Evolutionary conservation across 2,888 invertebrate genomes (phyloP), one percentile per base, ranked within the genome.

Genomic region (Escarpia spicata): DNA sequence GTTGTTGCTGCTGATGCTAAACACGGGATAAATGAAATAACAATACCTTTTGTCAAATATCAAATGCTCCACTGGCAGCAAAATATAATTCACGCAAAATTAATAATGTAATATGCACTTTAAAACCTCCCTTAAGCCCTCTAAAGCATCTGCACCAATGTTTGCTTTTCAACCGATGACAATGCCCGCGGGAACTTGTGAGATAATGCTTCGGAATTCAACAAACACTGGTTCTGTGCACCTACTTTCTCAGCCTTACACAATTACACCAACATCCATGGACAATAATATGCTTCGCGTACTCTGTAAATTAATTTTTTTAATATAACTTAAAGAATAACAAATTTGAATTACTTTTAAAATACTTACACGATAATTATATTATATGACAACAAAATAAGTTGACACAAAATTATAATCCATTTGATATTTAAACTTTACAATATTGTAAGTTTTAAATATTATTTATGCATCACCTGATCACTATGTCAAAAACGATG

Each of bases 91-190:
- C 75, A 75, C 75, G 26, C 19, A 75, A 75, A 75, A 75, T 75
- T 75, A 75, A 75, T 75, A 75, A 75, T 75, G 75, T 75, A 75
- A 75, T 75, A 26, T 75, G 75, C 75, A 75, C 75, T 75, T 75
- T 75, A 75, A 75, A n/a, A 75, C 19, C 75, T 75, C 75, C 75
- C 75, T 6, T 2, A 75, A 26, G 75, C 75, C 26, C 19, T 6
- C 75, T 26, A 75, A 75, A 75, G 52, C 75, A 75, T 75, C 75
- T 75, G 75, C 75, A 75, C 4, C 75, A 75, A 75, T 75, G 75
- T 75, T 75, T 75, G 75, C 26, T 75, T 75, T 75, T 75, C 75
- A 75, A 75, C 75, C 75, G n/a, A 75, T 75, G 75, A 75, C 19
- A 75, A 75, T 75, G 26, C 75, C 75, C 6, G 75, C 19, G 75